Conservation (phyloP, 1,140 invertebrate species). For the Heliothis subflexa region DNA sequence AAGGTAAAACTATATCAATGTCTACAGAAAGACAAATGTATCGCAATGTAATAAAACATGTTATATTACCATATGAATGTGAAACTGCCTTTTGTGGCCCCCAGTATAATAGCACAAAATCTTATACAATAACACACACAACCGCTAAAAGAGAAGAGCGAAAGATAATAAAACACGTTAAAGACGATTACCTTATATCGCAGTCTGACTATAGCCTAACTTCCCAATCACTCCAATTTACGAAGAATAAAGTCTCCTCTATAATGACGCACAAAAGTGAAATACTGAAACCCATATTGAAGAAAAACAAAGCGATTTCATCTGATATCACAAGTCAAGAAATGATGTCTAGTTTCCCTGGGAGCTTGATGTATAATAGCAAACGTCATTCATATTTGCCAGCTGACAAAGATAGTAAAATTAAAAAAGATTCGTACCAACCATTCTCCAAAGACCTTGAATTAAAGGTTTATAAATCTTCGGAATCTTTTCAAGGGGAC, state of each 20-base stretch:
- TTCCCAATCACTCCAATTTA: slow-evolving; percentile 1
- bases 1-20: not conserved
- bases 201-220: not conserved
- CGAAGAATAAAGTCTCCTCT: not conserved
- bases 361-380: not conserved
- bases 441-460: not conserved
- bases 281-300: not conserved
- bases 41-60: not conserved
- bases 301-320: not conserved
- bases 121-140: no score
- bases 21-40: not conserved
- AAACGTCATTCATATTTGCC: not conserved
- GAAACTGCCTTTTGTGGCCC: not conserved
- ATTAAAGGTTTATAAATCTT: not conserved
- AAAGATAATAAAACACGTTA: not conserved
- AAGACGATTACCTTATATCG: not conserved
- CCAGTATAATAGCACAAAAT: not conserved
- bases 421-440: not conserved
- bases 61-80: not conserved
- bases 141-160: not conserved
- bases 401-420: not conserved
- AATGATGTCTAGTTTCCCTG: not conserved
- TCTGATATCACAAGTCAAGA: not conserved
- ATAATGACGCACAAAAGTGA: not conserved
- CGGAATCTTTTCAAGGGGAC: no score